Base-by-base conservation (phyloP, 2,888 invertebrate species). In the Anorthoa munda region DNA sequence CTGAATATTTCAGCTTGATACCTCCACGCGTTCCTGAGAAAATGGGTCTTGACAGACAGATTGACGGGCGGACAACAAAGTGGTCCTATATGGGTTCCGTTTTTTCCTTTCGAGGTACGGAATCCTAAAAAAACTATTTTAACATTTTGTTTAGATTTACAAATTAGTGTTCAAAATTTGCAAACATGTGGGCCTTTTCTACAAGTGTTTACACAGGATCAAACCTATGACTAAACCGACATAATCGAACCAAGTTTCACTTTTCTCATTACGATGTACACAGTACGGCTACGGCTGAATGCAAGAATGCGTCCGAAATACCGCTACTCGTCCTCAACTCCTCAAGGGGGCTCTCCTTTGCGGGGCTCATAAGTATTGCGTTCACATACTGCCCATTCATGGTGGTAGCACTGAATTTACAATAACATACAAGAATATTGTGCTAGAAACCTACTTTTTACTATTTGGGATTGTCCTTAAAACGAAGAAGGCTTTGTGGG, bases 261-360 rank as follows among this genome's bases (percentile, higher is more conserved):
- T 81, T 83, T 78, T 73, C 56, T 75, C 68, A 77, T 79, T 77
- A 73, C 64, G 39, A 77, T 83, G 75, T 81, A 64, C 50, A 55
- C 46, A 61, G 46, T 76, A 66, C 59, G 79, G 68, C 58, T 76
- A 66, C 59, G 79, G 68, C 58, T 63, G 51, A 66, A 61, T 71
- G 46, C 48, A 83, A 83, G 92, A 92, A 92, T 92, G 92, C 90
- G 91, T 86, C 83, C 89, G 84, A 87, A 86, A 83, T 90, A 92
- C 92, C 92, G 93, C 90, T 92, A 93, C 39, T 75, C 77, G 90
- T 87, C 89, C 87, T 86, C 87, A 70, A 79, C 87, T 86, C 89
- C 87, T 86, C 86, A 72, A 75, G 87, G 87, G 85, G 76, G 60
- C 77, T 73, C 76, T 84, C 84, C 81, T 85, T 84, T 65, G 72